Base-by-base conservation (phyloP, 1,140 invertebrate genomes). In the Pachyrhynchus sulphureomaculatus region DNA sequence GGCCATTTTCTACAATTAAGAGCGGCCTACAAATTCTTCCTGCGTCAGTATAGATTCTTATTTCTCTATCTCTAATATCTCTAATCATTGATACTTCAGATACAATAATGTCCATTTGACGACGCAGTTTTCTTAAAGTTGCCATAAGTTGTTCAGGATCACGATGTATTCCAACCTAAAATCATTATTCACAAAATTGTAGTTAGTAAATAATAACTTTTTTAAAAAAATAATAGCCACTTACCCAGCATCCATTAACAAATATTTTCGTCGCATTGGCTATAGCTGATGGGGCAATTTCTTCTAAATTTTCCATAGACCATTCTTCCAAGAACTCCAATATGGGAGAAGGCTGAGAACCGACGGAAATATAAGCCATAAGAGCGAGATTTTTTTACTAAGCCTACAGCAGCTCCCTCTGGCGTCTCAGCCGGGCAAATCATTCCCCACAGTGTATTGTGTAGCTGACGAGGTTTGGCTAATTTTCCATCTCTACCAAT, bases 241-340 rank as follows among this genome's bases (percentile, higher is more conserved):
- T 62, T 65, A 91, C 96, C 96, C 96, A 99, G 74, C 96, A 97
- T 41, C 96, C 96, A 80, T 99, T 99, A 0, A 99, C 97, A 80
- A 99, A 99, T 72, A 99, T 99, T 80, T 99, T 99, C 0, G 96
- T 98, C 1, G 96, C 94, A 82, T 97, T 93, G 12, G 91, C 90
- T 73, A 97, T 97, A 1, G 94, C 92, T 26, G 92, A 95, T 0
- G 95, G 94, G 1, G 94, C 93, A 68, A 97, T 96, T 84, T 98
- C 96, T 81, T 99, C 96, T 39, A 99, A 81, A 78, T 99, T 99
- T 80, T 99, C 97, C 97, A 99, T 99, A 54, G 93, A 96, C 97
- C 97, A 99, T 77, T 99, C 96, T 76, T 99, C 96, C 84, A 99
- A 96, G 83, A 99, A 99, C 81, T 99, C 96, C 2, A 99, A 79